Base-by-base conservation (phyloP, 2,113 vertebrate species). In the Climacteris rufus region DNA sequence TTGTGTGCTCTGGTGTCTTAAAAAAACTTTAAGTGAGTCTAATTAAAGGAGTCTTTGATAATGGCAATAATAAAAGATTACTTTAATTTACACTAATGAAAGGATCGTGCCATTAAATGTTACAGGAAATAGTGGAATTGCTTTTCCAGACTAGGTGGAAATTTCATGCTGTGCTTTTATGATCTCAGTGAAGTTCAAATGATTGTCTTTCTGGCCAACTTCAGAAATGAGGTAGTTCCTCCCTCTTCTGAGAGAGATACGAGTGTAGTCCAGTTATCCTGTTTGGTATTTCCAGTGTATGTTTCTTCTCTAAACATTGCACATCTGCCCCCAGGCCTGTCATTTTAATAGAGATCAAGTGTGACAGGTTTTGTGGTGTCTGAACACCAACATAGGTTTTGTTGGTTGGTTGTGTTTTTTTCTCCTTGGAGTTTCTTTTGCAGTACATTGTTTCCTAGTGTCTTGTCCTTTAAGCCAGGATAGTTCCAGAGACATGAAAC, bases 71-170 rank as follows among this genome's bases (percentile, higher is more conserved):
- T 90, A 96, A 96, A 95, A 84, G 66, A 82, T 89, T 96, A 81
- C 93, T 96, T 96, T 97, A 96, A 96, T 96, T 97, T 93, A 64
- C 63, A 61, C 40, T 82, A 94, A 77, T 93, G 78, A 93, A 89
- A 93, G 83, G 39, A 91, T 83, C 44, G 60, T 80, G 63, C 64
- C 42, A 65, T 94, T 78, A 93, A 92, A 93, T 65, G 21, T 84
- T 94, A 45, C 70, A 92, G 93, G 66, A 96, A 96, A 94, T 66
- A 57, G 64, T 13, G 15, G 79, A 89, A 65, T n/a, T 76, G 11
- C 33, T 93, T 93, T 86, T 70, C n/a, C 39, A 83, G 68, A 30
- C 37, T 50, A 75, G 82, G 24, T 47, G 60, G 84, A 91, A 83
- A 83, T 87, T 61, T 50, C 50, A 74, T 78, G 52, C 88, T 65